phyloP scores from a whole-genome alignment of 2,113 vertebrate genomes.

The Okapia johnstoni region DNA sequence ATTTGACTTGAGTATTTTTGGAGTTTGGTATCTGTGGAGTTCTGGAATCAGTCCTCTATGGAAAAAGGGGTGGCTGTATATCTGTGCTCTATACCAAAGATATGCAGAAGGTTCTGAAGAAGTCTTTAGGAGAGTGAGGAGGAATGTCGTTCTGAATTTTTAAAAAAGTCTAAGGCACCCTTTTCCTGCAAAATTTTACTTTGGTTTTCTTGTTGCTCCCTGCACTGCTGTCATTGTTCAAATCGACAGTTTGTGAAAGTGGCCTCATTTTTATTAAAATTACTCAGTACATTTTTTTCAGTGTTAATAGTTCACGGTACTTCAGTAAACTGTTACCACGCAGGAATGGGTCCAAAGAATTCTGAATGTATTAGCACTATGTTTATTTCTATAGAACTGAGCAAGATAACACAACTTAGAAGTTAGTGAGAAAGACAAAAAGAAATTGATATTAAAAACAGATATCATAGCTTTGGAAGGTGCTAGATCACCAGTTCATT shows the following conservation, averaged over 20 bases:
- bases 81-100: not conserved
- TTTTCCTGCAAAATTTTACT: not conserved
- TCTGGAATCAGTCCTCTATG: not conserved
- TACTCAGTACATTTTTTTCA: not conserved
- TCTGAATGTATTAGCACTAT: not conserved
- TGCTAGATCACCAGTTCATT: not conserved
- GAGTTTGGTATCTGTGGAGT: not conserved
- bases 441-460: not conserved
- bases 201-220: not conserved
- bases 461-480: not conserved
- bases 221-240: not conserved
- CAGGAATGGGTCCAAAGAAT: not conserved
- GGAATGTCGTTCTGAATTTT: not conserved
- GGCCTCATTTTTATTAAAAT: not conserved
- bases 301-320: not conserved
- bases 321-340: not conserved
- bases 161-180: not conserved
- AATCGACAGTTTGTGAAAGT: not conserved
- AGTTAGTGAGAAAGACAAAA: not conserved
- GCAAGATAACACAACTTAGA: not conserved
- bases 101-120: not conserved
- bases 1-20: not conserved
- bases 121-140: not conserved
- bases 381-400: conserved; percentile 5
- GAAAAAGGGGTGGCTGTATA: not conserved